Evolutionary conservation across 35 echinoderm and acorn worm genomes (phyloP).

Genomic region (Chiridota heheva): DNA sequence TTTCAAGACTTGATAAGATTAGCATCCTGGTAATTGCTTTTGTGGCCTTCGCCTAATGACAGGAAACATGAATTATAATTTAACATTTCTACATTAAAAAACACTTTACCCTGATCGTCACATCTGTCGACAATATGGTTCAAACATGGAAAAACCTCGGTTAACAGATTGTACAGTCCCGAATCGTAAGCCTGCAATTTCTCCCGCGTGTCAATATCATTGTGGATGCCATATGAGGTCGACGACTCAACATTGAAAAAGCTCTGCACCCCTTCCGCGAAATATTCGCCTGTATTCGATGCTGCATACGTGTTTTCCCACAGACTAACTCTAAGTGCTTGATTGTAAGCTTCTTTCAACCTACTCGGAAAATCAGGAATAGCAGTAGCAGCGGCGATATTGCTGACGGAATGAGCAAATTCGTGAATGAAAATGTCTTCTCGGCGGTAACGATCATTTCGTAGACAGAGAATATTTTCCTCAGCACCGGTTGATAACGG

Average conservation of each 20-base stretch:
- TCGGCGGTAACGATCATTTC: neutral
- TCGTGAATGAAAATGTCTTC: slow-evolving; percentile 33
- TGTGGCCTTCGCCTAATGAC: no score
- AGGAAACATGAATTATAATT: no score
- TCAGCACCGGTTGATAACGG: slow-evolving; percentile 13
- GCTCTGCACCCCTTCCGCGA: slow-evolving; percentile 18
- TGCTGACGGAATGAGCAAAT: slow-evolving; percentile 15
- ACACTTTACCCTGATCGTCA: neutral
- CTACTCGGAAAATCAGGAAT: neutral
- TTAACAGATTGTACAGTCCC: neutral
- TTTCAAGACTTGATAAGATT: no score
- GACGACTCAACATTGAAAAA: neutral
- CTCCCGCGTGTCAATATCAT: neutral
- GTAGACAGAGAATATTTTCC: slow-evolving; percentile 10
- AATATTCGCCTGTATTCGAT: neutral
- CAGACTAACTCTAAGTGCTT: neutral
- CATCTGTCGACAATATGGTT: slow-evolving; percentile 10
- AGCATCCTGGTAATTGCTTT: no score
- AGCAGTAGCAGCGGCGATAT: neutral
- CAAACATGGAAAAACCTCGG: slow-evolving; percentile 7
- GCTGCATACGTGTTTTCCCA: slow-evolving; percentile 14
- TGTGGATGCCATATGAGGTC: neutral
- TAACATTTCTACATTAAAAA: no score
- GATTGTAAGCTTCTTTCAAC: neutral
- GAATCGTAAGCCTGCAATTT: neutral